phyloP scores from a whole-genome alignment of 1,140 invertebrate species.

The Ganaspis sp. region DNA sequence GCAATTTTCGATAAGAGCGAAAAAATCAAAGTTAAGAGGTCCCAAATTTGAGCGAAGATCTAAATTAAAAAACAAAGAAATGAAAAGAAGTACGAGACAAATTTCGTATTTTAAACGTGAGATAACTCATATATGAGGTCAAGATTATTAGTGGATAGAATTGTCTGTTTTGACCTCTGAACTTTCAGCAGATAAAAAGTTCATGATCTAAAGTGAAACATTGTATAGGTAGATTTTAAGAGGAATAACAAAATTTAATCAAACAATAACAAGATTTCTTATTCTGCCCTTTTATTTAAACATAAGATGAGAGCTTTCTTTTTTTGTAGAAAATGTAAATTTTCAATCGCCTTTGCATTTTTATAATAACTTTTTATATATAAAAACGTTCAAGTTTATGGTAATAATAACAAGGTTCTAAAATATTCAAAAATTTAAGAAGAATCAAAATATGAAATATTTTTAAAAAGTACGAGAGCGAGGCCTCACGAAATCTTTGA shows the following conservation, averaged over 20 bases:
- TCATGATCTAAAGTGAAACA: background rate
- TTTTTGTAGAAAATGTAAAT: background rate
- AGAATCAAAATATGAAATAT: too few relatives aligned
- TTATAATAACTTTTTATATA: too few relatives aligned
- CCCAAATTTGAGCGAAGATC: too few relatives aligned
- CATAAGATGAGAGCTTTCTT: background rate
- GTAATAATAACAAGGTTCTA: too few relatives aligned
- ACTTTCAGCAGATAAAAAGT: background rate
- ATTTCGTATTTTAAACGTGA: background rate
- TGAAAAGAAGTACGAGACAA: background rate
- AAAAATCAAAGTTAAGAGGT: too few relatives aligned
- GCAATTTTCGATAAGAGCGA: too few relatives aligned
- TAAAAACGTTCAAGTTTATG: too few relatives aligned
- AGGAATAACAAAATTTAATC: background rate
- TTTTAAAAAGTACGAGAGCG: too few relatives aligned
- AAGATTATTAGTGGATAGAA: conserved; percentile 8
- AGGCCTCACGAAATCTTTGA: too few relatives aligned
- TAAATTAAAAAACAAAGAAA: background rate
- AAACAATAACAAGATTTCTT: background rate
- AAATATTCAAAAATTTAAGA: too few relatives aligned
- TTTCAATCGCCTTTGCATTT: too few relatives aligned
- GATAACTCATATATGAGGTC: conserved; percentile 3
- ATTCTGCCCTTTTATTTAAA: background rate
- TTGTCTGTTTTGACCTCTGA: background rate
- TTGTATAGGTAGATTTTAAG: background rate